These are phyloP conservation scores for Catamblyrhynchus diadema DNA, from an alignment of 2,797 vertebrate species.

Conservation along the genomic window DNA sequence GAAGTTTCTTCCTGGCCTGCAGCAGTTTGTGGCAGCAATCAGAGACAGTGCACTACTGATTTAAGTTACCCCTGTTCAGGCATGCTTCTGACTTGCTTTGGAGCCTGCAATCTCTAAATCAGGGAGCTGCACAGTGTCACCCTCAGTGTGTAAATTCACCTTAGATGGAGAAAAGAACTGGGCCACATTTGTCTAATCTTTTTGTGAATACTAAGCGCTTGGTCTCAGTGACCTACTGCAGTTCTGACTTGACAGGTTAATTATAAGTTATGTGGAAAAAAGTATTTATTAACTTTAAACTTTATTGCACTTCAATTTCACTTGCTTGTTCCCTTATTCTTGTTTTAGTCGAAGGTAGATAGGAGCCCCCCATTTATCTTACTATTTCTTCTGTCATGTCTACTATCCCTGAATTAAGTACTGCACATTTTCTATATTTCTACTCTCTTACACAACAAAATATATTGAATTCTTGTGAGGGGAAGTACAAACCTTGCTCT, in stretches of 20 bases:
- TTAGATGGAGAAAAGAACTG: background rate
- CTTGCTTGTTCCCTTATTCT: background rate
- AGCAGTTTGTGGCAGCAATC: background rate
- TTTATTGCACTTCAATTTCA: background rate
- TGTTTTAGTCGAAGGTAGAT: background rate
- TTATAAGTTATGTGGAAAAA: background rate
- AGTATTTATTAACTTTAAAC: background rate
- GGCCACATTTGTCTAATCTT: background rate
- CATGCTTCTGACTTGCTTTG: background rate
- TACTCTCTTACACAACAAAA: background rate
- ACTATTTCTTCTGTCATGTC: background rate
- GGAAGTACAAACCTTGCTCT: background rate
- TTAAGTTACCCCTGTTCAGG: background rate
- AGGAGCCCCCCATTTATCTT: background rate
- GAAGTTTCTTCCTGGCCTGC: background rate
- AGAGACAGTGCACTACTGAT: background rate
- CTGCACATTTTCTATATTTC: slow-evolving; percentile 8
- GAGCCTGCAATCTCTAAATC: background rate
- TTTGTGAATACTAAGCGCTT: background rate
- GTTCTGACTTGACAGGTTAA: slow-evolving; percentile 1
- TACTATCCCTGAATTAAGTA: background rate
- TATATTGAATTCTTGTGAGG: background rate
- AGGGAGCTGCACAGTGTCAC: background rate
- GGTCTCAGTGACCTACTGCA: background rate
- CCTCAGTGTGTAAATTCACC: background rate